Percentiles rank a stretch among this genome's conserved stretches.
phyloP scores from a whole-genome alignment of 2,888 invertebrate species.

The Epistrophella euchroma region DNA sequence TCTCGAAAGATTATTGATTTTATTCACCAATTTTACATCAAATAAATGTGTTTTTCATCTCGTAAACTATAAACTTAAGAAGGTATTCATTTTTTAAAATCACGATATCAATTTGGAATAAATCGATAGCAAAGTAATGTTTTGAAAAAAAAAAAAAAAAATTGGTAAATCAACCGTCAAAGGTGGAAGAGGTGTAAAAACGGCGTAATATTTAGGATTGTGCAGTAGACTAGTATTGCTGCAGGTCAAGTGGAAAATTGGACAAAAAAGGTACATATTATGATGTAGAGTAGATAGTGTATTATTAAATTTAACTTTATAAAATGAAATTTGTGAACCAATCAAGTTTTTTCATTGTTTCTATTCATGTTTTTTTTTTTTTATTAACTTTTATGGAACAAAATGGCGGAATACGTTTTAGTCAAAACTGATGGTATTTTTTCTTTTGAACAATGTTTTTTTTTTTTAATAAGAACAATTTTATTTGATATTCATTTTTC shows the following conservation, averaged over 20 bases:
- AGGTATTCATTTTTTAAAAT: background rate
- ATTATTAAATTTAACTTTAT: background rate
- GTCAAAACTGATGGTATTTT: background rate
- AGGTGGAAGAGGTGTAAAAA: constrained; percentile 45
- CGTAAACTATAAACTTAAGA: background rate
- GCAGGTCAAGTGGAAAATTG: constrained; percentile 12
- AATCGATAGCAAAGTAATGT: background rate
- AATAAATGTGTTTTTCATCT: constrained; percentile 11
- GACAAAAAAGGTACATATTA: constrained; percentile 34
- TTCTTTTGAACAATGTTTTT: background rate
- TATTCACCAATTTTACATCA: background rate
- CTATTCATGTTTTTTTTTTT: constrained; percentile 13
- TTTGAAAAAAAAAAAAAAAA: constrained; percentile 21
- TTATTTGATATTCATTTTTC: background rate
- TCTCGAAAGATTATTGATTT: constrained; percentile 4
- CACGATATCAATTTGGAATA: background rate
- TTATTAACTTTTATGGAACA: constrained; percentile 45
- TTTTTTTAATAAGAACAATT: background rate
- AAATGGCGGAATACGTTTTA: constrained; percentile 61
- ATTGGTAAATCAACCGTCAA: constrained; percentile 13
- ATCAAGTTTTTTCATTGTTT: background rate
- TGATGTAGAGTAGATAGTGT: background rate
- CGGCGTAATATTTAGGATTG: constrained; percentile 10
- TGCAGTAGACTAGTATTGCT: constrained; percentile 15
- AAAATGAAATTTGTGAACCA: background rate